Evolutionary conservation across 2,113 vertebrate genomes (phyloP).

Genomic region (Aphyosemion australe): DNA sequence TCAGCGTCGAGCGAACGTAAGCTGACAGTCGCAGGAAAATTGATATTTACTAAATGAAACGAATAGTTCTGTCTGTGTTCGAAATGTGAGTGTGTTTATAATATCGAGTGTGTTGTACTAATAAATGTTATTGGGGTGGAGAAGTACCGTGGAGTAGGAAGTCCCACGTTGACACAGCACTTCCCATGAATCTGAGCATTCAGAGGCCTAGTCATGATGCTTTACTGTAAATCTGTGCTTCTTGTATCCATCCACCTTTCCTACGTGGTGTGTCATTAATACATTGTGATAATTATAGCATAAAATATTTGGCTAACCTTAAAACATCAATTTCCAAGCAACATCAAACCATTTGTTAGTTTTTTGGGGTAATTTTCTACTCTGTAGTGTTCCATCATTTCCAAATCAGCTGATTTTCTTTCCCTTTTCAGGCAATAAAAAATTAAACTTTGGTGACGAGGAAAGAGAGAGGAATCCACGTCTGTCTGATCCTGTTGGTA

Average conservation of each 20-base stretch:
- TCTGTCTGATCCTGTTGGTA: conserved; percentile 63
- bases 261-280: neutral
- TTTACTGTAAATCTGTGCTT: neutral
- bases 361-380: neutral
- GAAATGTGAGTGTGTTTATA: neutral
- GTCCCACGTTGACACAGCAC: conserved; percentile 63
- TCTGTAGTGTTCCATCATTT: conserved; percentile 1
- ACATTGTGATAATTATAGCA: neutral
- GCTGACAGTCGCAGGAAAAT: neutral
- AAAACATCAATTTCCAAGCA: neutral
- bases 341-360: neutral
- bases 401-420: conserved; percentile 43
- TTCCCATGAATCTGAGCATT: conserved; percentile 18
- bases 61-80: neutral
- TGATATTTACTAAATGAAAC: neutral
- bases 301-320: neutral
- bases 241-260: neutral
- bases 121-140: conserved; percentile 20
- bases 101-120: conserved; percentile 7
- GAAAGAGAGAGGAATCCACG: conserved; percentile 74
- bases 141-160: conserved; percentile 33
- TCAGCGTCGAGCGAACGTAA: neutral
- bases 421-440: conserved; percentile 75
- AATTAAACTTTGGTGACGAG: conserved; percentile 73
- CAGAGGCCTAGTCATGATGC: conserved; percentile 32